Base-by-base conservation (phyloP, 2,113 vertebrate genomes). In the Lampris megalopsis region DNA sequence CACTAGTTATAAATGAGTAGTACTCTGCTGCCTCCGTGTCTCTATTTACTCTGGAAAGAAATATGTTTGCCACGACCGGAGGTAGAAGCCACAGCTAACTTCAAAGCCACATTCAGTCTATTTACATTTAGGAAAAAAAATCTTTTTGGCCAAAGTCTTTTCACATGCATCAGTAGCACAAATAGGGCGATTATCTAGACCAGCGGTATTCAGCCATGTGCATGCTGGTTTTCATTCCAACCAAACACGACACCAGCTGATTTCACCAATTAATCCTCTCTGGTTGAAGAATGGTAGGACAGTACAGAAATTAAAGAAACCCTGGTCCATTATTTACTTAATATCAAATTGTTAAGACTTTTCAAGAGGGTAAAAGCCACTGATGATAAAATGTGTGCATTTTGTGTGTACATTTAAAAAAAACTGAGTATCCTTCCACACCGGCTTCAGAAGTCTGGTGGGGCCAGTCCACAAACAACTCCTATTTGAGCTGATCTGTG, bases 41-140 rank as follows among this genome's bases (percentile, higher is more conserved):
- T 81, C 49, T 3, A 11, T 69, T 81, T 80, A 62, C 72, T 42
- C 63, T 24, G 10, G 48, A 71, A 40, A 73, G 60, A 61, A 79
- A 77, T 67, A 53, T 48, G 61, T 43, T 76, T 69, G 72, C 81
- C 74, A 71, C 82, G 63, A 62, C 11, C 71, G 53, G 71, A 73
- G 60, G 68, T 1, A 3, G 9, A 36, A 71, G 62, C 71, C 76
- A 73, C 42, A 57, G 60, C 8, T 48, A 9, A 37, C 5, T 47
- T 35, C 61, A 45, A 24, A 63, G 61, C 42, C 61, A 63, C 42
- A 24, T 13, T 24, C 10, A 3, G 42, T 13, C 41, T 63, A 24
- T 45, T 62, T 62, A 35, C 60, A 45, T 45, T 43, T 36, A 60
- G 10, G 11, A 4, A 6, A 10, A 11, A 41, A 11, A 1, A 2